phyloP scores from a whole-genome alignment of 2,113 vertebrate genomes.

The Dasyurus viverrinus region DNA sequence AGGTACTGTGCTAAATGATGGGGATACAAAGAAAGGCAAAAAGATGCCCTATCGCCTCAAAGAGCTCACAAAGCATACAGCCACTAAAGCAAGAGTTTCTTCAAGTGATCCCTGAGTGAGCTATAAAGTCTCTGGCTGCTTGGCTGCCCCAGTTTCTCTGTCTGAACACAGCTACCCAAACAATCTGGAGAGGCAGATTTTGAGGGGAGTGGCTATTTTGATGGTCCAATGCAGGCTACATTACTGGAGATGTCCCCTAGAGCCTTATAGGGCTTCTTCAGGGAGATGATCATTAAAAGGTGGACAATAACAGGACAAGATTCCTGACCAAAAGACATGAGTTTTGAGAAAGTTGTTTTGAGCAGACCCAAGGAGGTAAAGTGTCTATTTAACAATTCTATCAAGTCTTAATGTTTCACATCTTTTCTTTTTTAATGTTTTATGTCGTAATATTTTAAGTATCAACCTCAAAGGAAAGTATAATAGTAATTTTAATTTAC shows the following conservation, averaged over 20 bases:
- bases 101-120: not conserved
- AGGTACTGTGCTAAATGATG: not conserved
- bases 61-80: not conserved
- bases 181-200: not conserved
- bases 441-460: not conserved
- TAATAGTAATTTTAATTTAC: not conserved
- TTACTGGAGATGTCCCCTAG: not conserved
- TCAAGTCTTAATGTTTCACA: not conserved
- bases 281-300: not conserved
- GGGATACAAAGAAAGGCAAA: not conserved
- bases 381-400: not conserved
- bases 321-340: not conserved
- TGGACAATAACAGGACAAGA: not conserved
- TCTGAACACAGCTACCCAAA: not conserved
- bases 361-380: not conserved
- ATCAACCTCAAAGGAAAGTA: not conserved
- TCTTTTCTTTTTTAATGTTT: not conserved
- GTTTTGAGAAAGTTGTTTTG: not conserved
- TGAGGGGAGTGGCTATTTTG: not conserved
- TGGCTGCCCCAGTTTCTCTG: not conserved
- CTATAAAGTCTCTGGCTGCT: not conserved
- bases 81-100: not conserved
- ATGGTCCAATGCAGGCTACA: not conserved
- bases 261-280: not conserved
- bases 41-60: not conserved